Base-by-base conservation (phyloP, 2,797 vertebrate genomes). In the Strix occidentalis region DNA sequence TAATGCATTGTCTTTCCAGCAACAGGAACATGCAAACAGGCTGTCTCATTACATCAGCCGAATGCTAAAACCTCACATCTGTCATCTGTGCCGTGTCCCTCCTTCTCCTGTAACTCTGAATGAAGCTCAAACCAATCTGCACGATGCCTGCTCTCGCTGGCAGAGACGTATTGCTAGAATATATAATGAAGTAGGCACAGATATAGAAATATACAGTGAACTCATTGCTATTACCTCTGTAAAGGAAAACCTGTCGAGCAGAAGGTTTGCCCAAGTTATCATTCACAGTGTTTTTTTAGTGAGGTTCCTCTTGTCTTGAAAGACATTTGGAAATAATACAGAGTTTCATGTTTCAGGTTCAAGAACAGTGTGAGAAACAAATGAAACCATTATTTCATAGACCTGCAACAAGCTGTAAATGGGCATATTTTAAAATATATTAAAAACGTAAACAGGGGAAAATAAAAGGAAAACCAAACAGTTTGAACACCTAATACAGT, bases 311-410 rank as follows among this genome's bases (percentile, higher is more conserved):
- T 68, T 93, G 79, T 75, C 79, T 21, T 31, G n/a, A 80, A 74
- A 90, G 60, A 24, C 64, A 57, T 95, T 91, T 80, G 45, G 75
- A 83, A 90, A 83, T 87, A 89, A 94, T 85, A 39, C 0, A 61
- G 39, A 81, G 58, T 83, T 95, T 92, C 3, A 0, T 58, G 48
- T 90, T 95, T 95, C 87, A 61, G 15, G 41, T 83, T 95, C 54
- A 69, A 68, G 68, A 87, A 68, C 63, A 77, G 70, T 61, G 75
- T 65, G 81, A 90, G 81, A 85, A 94, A 75, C 28, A 95, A 94
- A 95, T 87, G 70, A 87, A 87, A 65, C 33, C 35, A 80, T 90
- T 94, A 92, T 85, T 92, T 94, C 78, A 48, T 71, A 37, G 24
- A 46, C 11, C 35, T 71, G 43, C 64, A 82, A 45, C 64, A 80